These are phyloP conservation scores for Biston stratarius DNA, from an alignment of 2,888 invertebrate species.

Conservation along the genomic window DNA sequence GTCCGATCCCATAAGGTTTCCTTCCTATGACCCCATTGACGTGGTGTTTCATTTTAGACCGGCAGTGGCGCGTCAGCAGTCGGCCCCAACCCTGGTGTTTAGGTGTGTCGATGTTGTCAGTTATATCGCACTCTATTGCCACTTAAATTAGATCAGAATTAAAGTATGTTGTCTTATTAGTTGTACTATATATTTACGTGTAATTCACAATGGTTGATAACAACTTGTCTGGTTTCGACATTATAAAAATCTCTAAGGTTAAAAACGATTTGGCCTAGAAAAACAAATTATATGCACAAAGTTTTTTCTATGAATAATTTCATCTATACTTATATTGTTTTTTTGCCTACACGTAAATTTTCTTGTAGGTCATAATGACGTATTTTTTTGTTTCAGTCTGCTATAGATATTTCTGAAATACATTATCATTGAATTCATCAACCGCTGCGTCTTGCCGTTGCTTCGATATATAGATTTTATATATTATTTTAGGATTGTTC, in stretches of 20 bases:
- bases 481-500: constrained; percentile 26
- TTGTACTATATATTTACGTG: neutral
- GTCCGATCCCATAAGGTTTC: constrained; percentile 49
- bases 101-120: constrained; percentile 86
- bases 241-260: too few species aligned
- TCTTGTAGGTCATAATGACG: too few species aligned
- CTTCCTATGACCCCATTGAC: constrained; percentile 73
- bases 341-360: too few species aligned
- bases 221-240: too few species aligned
- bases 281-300: too few species aligned
- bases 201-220: neutral
- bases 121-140: constrained; percentile 64
- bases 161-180: neutral
- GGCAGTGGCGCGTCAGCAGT: constrained; percentile 86
- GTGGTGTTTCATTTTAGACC: constrained; percentile 86
- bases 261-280: too few species aligned
- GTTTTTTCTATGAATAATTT: too few species aligned
- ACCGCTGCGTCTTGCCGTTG: neutral
- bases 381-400: too few species aligned
- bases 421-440: neutral
- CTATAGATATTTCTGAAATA: too few species aligned
- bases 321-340: too few species aligned
- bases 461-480: neutral
- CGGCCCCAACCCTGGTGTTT: constrained; percentile 86
- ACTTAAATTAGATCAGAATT: constrained; percentile 60